Evolutionary conservation across 2,888 invertebrate genomes (phyloP).

Genomic region (Polyommatus iphigenia): DNA sequence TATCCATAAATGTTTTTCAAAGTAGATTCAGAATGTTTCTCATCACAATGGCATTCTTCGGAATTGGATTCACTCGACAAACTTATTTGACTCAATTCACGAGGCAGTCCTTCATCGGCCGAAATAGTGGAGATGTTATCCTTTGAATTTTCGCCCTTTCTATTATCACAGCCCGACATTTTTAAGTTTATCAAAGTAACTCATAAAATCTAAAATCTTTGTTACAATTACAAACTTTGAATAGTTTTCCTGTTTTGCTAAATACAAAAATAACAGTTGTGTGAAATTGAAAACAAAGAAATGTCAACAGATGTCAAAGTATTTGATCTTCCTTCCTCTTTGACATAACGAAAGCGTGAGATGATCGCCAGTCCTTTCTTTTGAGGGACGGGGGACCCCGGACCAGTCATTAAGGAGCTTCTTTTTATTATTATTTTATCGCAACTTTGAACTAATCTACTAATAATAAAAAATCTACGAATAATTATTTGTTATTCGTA

Average conservation of each 20-base stretch:
- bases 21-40: slow-evolving; percentile 90
- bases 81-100: slow-evolving; percentile 84
- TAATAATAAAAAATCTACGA: too few relatives aligned
- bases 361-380: not conserved
- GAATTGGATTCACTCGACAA: slow-evolving; percentile 84
- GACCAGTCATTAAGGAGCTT: too few relatives aligned
- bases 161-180: slow-evolving; percentile 70
- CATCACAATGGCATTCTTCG: slow-evolving; percentile 88
- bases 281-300: slow-evolving; percentile 54
- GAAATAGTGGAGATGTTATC: slow-evolving; percentile 76
- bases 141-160: slow-evolving; percentile 65
- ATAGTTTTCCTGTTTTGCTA: slow-evolving; percentile 14
- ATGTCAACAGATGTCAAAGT: slow-evolving; percentile 41
- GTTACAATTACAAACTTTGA: slow-evolving; percentile 16
- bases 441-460: too few relatives aligned
- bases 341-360: not conserved
- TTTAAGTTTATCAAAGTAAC: slow-evolving; percentile 40
- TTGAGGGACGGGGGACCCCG: too few relatives aligned
- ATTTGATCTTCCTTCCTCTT: slow-evolving; percentile 15
- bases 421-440: too few relatives aligned
- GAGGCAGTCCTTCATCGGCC: slow-evolving; percentile 80
- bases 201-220: slow-evolving; percentile 16
- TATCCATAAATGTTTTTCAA: slow-evolving; percentile 91
- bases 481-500: too few relatives aligned
- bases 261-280: slow-evolving; percentile 30